Evolutionary conservation across 1,140 invertebrate species (phyloP).

Genomic region (Pachyrhynchus sulphureomaculatus): DNA sequence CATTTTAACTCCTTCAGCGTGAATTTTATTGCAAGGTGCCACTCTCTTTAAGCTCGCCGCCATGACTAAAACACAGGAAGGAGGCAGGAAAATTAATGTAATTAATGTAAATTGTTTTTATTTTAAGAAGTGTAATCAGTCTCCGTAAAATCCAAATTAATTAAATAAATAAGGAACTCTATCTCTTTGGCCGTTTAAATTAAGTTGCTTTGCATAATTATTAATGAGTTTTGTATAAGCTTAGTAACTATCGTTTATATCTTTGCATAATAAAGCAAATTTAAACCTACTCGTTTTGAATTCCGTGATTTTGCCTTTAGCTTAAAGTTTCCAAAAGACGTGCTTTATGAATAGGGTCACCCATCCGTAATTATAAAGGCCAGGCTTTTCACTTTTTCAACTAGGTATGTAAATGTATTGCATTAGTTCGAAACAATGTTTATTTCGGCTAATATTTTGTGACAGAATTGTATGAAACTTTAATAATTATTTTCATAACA

Average conservation of each 20-base stretch:
- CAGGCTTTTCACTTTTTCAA: too few species aligned
- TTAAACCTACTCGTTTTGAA: too few species aligned
- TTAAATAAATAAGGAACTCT: constrained; percentile 5
- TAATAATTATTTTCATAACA: too few species aligned
- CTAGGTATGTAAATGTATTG: too few species aligned
- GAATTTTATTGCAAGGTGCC: not conserved
- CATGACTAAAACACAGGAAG: constrained; percentile 1
- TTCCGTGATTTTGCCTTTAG: too few species aligned
- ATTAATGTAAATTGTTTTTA: constrained; percentile 17
- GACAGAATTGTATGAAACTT: too few species aligned
- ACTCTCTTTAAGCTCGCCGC: not conserved
- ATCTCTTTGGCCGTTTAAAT: not conserved
- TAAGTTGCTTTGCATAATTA: constrained; percentile 8
- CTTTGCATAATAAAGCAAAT: too few species aligned
- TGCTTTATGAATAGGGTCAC: too few species aligned
- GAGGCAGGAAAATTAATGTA: not conserved
- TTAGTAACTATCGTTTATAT: not conserved
- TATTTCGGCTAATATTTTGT: too few species aligned
- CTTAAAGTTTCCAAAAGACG: too few species aligned
- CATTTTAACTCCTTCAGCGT: not conserved
- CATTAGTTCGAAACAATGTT: too few species aligned
- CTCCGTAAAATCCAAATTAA: constrained; percentile 7
- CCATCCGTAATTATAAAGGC: too few species aligned
- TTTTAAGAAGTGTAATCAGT: constrained; percentile 1
- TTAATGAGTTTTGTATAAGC: constrained; percentile 2